A percentile compares a stretch with the other conserved stretches of the same genome.
Evolutionary conservation across 2,888 invertebrate genomes (phyloP).

Genomic region (Volucella inanis): DNA sequence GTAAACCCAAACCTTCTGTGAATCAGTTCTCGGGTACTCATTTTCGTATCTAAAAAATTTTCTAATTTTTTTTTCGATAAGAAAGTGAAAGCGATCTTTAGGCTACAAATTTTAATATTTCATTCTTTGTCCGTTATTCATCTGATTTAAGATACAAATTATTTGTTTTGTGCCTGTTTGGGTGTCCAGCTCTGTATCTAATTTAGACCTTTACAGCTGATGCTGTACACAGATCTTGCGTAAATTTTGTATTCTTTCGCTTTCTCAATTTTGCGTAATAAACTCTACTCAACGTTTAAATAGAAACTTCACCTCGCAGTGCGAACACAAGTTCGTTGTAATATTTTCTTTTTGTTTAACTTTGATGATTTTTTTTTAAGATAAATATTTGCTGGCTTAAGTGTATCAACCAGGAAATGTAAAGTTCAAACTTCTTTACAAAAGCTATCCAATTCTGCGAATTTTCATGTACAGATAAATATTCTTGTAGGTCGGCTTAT

Average conservation of each 20-base stretch:
- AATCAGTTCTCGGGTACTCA: background rate
- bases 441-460: constrained; percentile 6
- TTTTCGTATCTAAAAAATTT: background rate
- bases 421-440: constrained; percentile 1
- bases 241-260: constrained; percentile 11
- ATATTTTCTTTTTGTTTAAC: background rate
- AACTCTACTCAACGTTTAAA: constrained; percentile 4
- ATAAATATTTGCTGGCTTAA: constrained; percentile 16
- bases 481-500: background rate
- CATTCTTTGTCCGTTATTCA: constrained; percentile 7
- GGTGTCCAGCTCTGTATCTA: background rate
- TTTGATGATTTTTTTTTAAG: constrained; percentile 3
- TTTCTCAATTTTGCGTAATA: constrained; percentile 36
- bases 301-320: background rate
- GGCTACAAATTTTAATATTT: constrained; percentile 5
- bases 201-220: background rate
- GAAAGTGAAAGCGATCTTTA: constrained; percentile 52
- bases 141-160: background rate
- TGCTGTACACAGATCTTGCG: background rate
- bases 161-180: constrained; percentile 1
- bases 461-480: background rate
- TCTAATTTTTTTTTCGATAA: constrained; percentile 33
- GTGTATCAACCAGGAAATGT: constrained; percentile 37
- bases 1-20: background rate
- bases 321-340: constrained; percentile 34